Base-by-base conservation (phyloP, 2,888 invertebrate species). In the Melieria picta region DNA sequence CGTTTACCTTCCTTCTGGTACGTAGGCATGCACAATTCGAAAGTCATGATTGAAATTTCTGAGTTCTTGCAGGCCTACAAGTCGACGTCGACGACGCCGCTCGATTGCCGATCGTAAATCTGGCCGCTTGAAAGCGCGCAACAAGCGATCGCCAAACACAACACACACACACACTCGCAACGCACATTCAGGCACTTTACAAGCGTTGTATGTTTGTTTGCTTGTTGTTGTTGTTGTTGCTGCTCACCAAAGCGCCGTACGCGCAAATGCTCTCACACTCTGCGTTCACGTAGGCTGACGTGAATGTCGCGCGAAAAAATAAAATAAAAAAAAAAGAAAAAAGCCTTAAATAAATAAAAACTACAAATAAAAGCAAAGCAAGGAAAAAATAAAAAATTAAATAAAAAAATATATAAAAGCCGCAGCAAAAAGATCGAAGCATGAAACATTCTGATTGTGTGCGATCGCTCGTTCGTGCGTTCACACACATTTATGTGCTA, bases 381-480 rank as follows among this genome's bases (percentile, higher is more conserved):
- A 61, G 56, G 45, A 62, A 45, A 61, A 68, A 61, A 43, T 45
- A 13, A 45, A 45, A 52, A 4, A 55, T 13, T 43, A 45, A 68
- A 10, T 42, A 60, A 60, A 50, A 52, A 52, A 52, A 52, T 52
- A 67, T 45, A 64, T 7, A 72, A 74, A 57, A 75, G 72, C 52
- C 66, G 64, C 11, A 69, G 30, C 63, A 83, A 81, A 77, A 79
- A 81, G 80, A 83, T 83, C 82, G 81, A 82, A 80, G 79, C 81
- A 83, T 83, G 81, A 83, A 83, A 84, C 84, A 83, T 83, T 83
- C 83, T 83, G 83, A 83, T 84, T 83, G 82, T 84, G 76, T 78
- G 74, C 16, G 55, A 47, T n/a, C 45, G 13, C 10, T n/a, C n/a
- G 11, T 10, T 45, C 65, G 65, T 58, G 42, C 56, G 16, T 43